Evolutionary conservation across 2,797 vertebrate genomes (phyloP).

Genomic region (Echeneis naucrates): DNA sequence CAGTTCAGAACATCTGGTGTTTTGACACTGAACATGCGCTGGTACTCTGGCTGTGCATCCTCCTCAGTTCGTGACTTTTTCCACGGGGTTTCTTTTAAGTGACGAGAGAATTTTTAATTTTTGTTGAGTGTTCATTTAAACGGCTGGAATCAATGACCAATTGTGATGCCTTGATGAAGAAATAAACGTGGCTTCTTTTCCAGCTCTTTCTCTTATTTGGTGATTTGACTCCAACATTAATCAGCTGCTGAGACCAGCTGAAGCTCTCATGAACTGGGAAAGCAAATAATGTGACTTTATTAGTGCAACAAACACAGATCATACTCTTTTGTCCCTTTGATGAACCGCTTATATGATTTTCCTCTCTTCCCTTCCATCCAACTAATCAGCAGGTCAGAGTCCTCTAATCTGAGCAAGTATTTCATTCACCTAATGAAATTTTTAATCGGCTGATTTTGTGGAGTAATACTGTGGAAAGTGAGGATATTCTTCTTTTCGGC

Average conservation of each 20-base stretch:
- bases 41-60: slow-evolving; percentile 60
- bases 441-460: neutral
- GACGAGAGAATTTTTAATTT: slow-evolving; percentile 41
- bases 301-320: no score
- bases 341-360: no score
- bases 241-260: no score
- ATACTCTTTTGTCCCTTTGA: no score
- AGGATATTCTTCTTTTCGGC: neutral
- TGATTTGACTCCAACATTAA: slow-evolving; percentile 4
- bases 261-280: no score
- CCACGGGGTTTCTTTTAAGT: slow-evolving; percentile 46
- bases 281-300: no score
- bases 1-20: slow-evolving; percentile 25
- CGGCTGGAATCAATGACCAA: slow-evolving; percentile 60
- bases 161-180: slow-evolving; percentile 76
- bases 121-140: slow-evolving; percentile 46
- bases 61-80: slow-evolving; percentile 38
- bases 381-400: no score
- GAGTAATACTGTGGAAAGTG: neutral
- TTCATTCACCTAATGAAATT: no score
- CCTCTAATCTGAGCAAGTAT: no score
- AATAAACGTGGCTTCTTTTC: slow-evolving; percentile 80
- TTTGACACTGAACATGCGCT: slow-evolving; percentile 35
- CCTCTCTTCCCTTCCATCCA: no score
- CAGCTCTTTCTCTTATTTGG: slow-evolving; percentile 21